These are phyloP conservation scores for Pantherophis vulpinus DNA, from an alignment of 2,797 vertebrate genomes.

Conservation along the genomic window DNA sequence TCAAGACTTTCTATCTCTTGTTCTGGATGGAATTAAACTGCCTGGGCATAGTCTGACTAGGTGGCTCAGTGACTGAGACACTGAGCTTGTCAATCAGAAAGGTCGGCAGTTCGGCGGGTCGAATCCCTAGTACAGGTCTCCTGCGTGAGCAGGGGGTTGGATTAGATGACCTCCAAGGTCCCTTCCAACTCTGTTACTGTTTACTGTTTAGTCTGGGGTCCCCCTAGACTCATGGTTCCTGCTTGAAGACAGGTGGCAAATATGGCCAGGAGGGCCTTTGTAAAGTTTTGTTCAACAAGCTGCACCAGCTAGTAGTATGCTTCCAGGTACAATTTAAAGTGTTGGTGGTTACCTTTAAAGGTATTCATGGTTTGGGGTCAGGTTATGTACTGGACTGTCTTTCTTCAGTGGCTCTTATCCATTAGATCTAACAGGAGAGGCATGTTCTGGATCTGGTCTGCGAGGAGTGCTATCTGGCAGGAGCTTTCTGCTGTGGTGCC, in stretches of 20 bases:
- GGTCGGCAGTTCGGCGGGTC: too few relatives aligned
- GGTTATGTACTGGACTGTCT: background rate
- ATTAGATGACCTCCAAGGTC: too few relatives aligned
- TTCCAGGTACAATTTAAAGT: background rate
- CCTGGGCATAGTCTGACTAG: background rate
- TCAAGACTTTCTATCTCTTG: background rate
- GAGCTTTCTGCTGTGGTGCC: background rate
- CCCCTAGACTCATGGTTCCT: background rate
- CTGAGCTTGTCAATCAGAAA: too few relatives aligned
- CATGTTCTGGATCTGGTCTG: background rate
- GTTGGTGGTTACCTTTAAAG: background rate
- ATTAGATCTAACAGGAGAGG: background rate
- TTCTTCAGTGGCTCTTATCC: background rate
- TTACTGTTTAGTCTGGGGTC: background rate
- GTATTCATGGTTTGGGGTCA: background rate
- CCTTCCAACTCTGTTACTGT: too few relatives aligned
- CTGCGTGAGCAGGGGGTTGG: too few relatives aligned
- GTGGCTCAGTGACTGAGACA: too few relatives aligned
- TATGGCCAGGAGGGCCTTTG: background rate
- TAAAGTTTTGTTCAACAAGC: background rate
- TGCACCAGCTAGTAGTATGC: background rate
- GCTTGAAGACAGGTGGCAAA: background rate
- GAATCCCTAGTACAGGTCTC: too few relatives aligned
- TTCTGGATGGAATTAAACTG: background rate
- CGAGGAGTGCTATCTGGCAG: background rate